Conservation (phyloP, 37 sponge, comb jelly and placozoan genomes). For the Dysidea cf. avara region DNA sequence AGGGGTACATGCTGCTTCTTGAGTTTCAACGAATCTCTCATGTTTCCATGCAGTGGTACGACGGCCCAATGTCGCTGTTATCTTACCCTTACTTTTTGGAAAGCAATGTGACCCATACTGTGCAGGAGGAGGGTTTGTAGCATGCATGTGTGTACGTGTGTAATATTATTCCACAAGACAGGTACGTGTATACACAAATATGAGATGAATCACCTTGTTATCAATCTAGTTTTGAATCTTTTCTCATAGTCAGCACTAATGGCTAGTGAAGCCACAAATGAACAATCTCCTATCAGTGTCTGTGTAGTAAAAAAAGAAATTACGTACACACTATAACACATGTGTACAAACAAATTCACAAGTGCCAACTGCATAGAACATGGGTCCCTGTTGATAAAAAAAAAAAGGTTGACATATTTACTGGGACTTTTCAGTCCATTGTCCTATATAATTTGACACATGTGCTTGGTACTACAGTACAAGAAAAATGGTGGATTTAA, state of each 20-base stretch:
- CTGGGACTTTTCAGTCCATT: background rate
- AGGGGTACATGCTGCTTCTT: no score
- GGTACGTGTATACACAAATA: no score
- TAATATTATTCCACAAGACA: background rate
- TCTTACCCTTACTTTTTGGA: background rate
- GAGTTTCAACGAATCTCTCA: no score
- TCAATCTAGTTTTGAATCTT: slow-evolving; percentile 84
- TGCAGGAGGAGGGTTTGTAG: background rate
- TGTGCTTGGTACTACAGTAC: no score
- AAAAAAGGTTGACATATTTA: background rate
- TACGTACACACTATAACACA: background rate
- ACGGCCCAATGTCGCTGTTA: no score
- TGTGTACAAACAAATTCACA: background rate
- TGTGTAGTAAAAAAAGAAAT: slow-evolving; percentile 8
- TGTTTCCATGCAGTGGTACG: no score
- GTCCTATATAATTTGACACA: no score
- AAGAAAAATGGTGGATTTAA: no score
- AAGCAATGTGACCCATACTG: background rate
- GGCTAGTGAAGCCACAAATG: slow-evolving; percentile 96
- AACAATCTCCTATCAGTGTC: slow-evolving; percentile 97
- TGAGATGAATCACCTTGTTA: slow-evolving; percentile 71
- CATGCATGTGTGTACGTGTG: background rate
- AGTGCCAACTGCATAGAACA: background rate
- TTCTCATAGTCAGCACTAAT: slow-evolving; percentile 91
- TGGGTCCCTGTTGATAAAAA: background rate